Conservation (phyloP, 2,113 vertebrate genomes). For the Podiceps cristatus region DNA sequence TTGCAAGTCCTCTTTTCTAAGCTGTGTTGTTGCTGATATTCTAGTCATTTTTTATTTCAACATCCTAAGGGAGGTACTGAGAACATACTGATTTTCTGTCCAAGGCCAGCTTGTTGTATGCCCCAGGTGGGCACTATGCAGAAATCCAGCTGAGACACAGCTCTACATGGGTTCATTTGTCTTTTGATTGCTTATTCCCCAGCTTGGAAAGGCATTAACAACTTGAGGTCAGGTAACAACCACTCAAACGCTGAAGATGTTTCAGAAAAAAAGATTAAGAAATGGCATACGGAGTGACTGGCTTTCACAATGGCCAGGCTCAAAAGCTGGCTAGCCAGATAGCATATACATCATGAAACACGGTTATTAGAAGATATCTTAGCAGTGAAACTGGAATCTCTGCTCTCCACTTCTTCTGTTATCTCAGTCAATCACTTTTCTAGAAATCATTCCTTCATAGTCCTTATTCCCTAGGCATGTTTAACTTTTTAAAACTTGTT, state of each 20-base stretch:
- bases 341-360: accelerated
- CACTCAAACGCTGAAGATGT: neutral
- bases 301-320: neutral
- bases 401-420: neutral
- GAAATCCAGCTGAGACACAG: neutral
- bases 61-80: neutral
- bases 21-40: neutral
- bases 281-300: neutral
- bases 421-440: neutral
- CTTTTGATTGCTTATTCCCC: neutral
- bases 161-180: neutral
- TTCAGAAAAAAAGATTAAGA: neutral
- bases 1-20: neutral
- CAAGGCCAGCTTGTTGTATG: neutral
- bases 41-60: neutral
- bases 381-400: neutral
- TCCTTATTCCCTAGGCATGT: neutral
- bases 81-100: neutral
- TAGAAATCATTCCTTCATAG: neutral
- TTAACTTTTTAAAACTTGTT: neutral
- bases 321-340: neutral
- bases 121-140: neutral
- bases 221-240: neutral
- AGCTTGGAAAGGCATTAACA: neutral
- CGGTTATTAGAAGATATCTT: neutral